Conservation (phyloP, 2,888 invertebrate species). For the Eucera pruinosa region DNA sequence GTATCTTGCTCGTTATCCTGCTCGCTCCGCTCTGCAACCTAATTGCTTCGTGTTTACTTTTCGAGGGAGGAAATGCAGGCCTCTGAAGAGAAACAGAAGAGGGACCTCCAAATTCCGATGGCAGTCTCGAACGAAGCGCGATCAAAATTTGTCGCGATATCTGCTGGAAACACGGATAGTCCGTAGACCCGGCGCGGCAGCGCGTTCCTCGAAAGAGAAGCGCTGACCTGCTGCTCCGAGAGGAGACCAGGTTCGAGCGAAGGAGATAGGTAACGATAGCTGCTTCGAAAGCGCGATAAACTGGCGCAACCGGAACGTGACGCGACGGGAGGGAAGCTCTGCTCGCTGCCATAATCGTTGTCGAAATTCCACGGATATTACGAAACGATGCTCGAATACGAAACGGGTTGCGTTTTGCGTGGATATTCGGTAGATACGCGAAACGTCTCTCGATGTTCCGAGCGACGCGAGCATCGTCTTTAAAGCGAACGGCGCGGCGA, state of each 20-base stretch:
- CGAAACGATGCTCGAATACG: slow-evolving; percentile 52
- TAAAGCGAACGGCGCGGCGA: slow-evolving; percentile 30
- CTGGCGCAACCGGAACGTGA: slow-evolving; percentile 45
- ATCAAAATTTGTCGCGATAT: no score
- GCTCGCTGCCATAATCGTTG: slow-evolving; percentile 44
- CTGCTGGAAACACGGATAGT: no score
- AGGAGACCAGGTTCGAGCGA: no score
- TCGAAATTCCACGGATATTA: slow-evolving; percentile 54
- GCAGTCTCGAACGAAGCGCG: no score
- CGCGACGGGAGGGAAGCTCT: slow-evolving; percentile 39
- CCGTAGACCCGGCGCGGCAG: no score
- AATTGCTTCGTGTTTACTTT: slow-evolving; percentile 55
- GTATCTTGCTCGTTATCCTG: slow-evolving; percentile 24
- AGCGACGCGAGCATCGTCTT: slow-evolving; percentile 38
- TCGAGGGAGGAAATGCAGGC: not conserved
- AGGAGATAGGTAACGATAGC: no score
- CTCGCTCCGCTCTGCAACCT: slow-evolving; percentile 48
- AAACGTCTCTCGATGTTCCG: slow-evolving; percentile 30
- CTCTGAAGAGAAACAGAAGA: not conserved
- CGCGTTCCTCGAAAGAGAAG: no score
- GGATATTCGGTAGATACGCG: slow-evolving; percentile 29
- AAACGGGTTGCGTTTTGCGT: slow-evolving; percentile 50
- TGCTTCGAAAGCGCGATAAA: slow-evolving; percentile 13
- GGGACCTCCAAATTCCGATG: not conserved
- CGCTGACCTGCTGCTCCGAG: no score